Evolutionary conservation across 1,140 invertebrate species (phyloP).

Genomic region (Bombus polaris): DNA sequence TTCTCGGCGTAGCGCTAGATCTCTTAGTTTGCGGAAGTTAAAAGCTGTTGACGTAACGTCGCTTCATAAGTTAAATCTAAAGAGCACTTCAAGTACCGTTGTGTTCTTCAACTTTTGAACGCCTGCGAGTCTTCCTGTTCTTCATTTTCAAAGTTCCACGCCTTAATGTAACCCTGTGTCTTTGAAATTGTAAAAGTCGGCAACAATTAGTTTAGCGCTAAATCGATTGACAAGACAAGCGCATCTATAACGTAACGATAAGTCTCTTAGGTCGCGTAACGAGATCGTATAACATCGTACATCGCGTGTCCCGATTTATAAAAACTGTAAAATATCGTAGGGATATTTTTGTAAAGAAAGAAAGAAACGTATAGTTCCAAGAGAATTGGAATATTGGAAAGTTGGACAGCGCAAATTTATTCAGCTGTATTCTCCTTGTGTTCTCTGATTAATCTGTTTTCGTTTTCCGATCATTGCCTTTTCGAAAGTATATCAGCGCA

Average conservation of each 20-base stretch:
- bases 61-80: conserved; percentile 21
- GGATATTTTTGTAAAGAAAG: no score
- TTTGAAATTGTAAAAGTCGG: neutral
- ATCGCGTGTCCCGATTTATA: no score
- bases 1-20: neutral
- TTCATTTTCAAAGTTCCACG: neutral
- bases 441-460: neutral
- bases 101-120: conserved; percentile 8
- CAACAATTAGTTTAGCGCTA: neutral
- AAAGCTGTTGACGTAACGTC: conserved; percentile 20
- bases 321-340: no score
- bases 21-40: conserved; percentile 16
- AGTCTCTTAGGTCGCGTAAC: no score
- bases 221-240: neutral
- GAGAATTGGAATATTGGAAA: neutral
- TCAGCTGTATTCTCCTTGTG: neutral
- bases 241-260: no score
- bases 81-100: conserved; percentile 8
- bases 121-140: neutral
- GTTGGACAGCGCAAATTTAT: neutral
- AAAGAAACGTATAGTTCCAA: neutral
- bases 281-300: no score
- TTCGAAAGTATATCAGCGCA: neutral
- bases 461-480: neutral
- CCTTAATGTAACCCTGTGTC: neutral